phyloP scores from a whole-genome alignment of 2,113 vertebrate species.

The Hepsetus odoe region DNA sequence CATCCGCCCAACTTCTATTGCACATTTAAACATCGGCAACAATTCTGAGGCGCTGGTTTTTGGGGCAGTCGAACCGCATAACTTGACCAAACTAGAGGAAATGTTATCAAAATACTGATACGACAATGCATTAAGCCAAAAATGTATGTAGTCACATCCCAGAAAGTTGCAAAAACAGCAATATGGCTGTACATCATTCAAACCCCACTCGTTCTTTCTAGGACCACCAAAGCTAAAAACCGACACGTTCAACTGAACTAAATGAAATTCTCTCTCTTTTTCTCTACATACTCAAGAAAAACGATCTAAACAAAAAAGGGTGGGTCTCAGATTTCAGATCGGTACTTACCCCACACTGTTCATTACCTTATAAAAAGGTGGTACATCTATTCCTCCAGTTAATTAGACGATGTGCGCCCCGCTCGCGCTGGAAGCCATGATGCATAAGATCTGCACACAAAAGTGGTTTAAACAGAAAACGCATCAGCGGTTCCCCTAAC shows the following conservation, averaged over 20 bases:
- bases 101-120: neutral
- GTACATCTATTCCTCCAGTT: neutral
- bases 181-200: neutral
- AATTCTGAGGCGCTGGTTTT: neutral
- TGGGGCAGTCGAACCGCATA: no score
- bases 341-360: neutral
- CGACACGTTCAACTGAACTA: no score
- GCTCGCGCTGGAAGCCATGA: neutral
- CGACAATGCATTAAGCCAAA: neutral
- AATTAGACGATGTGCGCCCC: neutral
- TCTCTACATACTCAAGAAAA: neutral
- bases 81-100: no score
- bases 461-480: neutral
- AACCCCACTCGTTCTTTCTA: neutral
- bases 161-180: neutral
- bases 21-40: neutral
- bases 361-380: neutral
- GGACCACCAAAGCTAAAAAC: neutral
- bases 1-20: no score
- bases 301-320: neutral
- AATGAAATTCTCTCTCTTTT: neutral
- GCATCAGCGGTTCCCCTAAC: neutral
- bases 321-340: neutral
- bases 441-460: neutral
- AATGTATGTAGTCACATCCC: neutral